phyloP scores from a whole-genome alignment of 2,797 vertebrate genomes.

The Hoplostethus mediterraneus region DNA sequence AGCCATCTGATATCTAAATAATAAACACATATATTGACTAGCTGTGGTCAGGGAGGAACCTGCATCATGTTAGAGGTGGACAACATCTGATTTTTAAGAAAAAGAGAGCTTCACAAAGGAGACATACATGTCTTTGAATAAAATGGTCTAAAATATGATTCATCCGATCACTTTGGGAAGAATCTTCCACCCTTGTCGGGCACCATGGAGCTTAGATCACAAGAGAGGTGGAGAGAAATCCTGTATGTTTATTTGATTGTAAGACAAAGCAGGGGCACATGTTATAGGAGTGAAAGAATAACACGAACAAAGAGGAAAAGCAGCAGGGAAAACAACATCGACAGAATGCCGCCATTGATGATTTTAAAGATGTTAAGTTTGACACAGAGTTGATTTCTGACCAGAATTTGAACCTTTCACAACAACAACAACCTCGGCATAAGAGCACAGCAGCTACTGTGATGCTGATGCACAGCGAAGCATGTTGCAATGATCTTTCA shows the following conservation, averaged over 20 bases:
- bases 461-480: not conserved
- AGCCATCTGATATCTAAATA: conserved; percentile 35
- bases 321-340: not conserved
- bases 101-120: not conserved
- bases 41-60: not conserved
- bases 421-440: conserved; percentile 5
- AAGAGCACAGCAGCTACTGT: not conserved
- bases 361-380: conserved; percentile 14
- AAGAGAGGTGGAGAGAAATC: not conserved
- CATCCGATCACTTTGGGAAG: not conserved
- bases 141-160: not conserved
- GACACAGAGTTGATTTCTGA: conserved; percentile 21
- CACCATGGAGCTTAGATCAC: not conserved
- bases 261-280: not conserved
- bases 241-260: not conserved
- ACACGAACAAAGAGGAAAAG: conserved; percentile 1
- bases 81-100: conserved; percentile 22
- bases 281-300: not conserved
- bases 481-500: conserved; percentile 5
- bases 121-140: not conserved
- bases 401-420: conserved; percentile 37
- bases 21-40: conserved; percentile 28
- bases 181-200: not conserved
- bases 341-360: not conserved
- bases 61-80: conserved; percentile 20